A percentile compares a stretch with the other conserved stretches of the same genome.
Evolutionary conservation across 2,888 invertebrate species (phyloP).

Genomic region (Glyphotaelius pellucidus): DNA sequence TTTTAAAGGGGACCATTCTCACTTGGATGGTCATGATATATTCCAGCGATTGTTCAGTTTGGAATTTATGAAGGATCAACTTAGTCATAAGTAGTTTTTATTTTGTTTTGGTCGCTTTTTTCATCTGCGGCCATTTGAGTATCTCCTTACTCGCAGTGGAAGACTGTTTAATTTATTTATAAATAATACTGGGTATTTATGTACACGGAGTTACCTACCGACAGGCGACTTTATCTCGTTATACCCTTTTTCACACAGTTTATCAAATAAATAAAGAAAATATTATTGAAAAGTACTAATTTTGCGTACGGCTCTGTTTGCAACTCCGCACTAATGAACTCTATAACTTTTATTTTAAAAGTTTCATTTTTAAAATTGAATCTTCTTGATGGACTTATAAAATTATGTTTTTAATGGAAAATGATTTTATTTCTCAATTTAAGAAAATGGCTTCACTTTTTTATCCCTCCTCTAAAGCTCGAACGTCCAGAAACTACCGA

Average conservation of each 20-base stretch:
- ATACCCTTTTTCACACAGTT: not conserved
- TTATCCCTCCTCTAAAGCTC: too few species aligned
- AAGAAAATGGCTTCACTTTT: too few species aligned
- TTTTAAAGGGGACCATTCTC: constrained; percentile 58
- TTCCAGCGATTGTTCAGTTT: constrained; percentile 64
- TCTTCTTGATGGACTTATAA: too few species aligned
- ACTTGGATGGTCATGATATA: constrained; percentile 64
- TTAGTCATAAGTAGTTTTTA: constrained; percentile 64
- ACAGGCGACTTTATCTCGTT: not conserved
- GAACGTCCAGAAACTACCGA: too few species aligned
- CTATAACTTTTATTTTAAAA: too few species aligned
- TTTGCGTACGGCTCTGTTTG: too few species aligned
- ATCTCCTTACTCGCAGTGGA: constrained; percentile 49
- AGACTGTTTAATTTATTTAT: constrained; percentile 23
- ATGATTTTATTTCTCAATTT: too few species aligned
- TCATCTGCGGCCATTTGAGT: constrained; percentile 50
- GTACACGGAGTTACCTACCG: not conserved
- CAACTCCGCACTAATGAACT: too few species aligned
- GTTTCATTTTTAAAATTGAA: too few species aligned
- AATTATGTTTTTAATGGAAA: too few species aligned
- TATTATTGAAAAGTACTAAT: not conserved
- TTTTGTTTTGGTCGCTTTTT: constrained; percentile 52
- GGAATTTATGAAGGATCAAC: constrained; percentile 66
- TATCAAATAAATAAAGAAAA: not conserved
- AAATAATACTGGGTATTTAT: constrained; percentile 10